phyloP scores from a whole-genome alignment of 1,140 invertebrate species.

The Agrilus planipennis region DNA sequence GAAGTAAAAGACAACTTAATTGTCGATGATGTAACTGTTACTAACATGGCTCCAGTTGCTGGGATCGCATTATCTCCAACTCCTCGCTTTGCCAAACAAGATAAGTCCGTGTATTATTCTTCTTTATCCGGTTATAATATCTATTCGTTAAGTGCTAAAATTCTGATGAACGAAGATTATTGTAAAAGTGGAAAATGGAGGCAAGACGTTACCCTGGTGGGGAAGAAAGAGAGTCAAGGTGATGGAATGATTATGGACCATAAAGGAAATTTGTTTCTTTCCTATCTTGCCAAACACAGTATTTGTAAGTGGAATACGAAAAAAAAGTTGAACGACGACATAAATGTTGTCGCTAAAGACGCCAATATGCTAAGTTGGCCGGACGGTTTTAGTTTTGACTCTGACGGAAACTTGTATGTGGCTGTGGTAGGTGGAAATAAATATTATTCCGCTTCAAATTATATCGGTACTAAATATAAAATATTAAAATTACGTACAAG shows the following conservation, averaged over 20 bases:
- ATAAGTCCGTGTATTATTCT: slow-evolving; percentile 48
- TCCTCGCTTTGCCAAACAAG: slow-evolving; percentile 27
- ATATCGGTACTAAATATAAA: slow-evolving; percentile 30
- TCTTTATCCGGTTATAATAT: slow-evolving; percentile 50
- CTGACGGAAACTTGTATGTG: slow-evolving; percentile 48
- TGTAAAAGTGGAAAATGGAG: slow-evolving; percentile 24
- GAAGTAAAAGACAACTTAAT: slow-evolving; percentile 41
- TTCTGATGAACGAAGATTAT: slow-evolving; percentile 41
- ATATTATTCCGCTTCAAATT: slow-evolving; percentile 28
- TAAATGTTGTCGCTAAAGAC: slow-evolving; percentile 51
- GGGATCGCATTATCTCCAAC: slow-evolving; percentile 54
- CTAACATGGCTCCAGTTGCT: slow-evolving; percentile 43
- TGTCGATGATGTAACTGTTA: slow-evolving; percentile 42
- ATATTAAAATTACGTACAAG: slow-evolving; percentile 32
- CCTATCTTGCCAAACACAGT: slow-evolving; percentile 49
- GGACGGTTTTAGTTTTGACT: slow-evolving; percentile 55
- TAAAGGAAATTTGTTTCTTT: slow-evolving; percentile 50
- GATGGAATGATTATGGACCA: slow-evolving; percentile 60
- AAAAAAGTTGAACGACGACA: slow-evolving; percentile 29
- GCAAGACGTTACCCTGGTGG: slow-evolving; percentile 39
- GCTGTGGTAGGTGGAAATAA: slow-evolving; percentile 54
- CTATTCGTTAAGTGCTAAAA: slow-evolving; percentile 45
- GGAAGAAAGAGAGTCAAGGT: slow-evolving; percentile 48
- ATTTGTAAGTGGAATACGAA: slow-evolving; percentile 54
- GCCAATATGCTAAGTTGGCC: slow-evolving; percentile 60